phyloP scores from a whole-genome alignment of 2,113 vertebrate genomes.

The pig (Sus scrofa) region DNA sequence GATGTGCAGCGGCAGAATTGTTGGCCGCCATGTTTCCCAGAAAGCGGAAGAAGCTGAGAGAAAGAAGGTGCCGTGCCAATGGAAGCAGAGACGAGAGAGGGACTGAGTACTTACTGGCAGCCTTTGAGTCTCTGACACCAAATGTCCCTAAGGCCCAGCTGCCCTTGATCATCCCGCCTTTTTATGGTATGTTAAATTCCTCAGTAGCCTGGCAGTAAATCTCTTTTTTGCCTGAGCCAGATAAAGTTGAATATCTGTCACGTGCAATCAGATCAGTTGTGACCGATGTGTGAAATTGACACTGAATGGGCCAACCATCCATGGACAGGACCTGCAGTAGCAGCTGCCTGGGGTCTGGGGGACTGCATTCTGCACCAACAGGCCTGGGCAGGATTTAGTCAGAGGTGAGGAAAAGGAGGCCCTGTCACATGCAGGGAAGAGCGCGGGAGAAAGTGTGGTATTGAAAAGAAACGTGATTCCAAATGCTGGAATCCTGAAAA shows the following conservation, averaged over 20 bases:
- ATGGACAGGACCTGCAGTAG: background rate
- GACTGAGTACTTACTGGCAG: background rate
- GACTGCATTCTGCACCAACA: no score
- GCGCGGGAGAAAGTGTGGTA: background rate
- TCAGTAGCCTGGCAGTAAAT: slow-evolving; percentile 24
- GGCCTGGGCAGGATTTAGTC: background rate
- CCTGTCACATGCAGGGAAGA: background rate
- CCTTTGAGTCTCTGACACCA: background rate
- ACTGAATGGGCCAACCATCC: no score
- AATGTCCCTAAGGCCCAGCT: background rate
- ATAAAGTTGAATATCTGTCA: slow-evolving; percentile 38
- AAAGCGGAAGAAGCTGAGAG: background rate
- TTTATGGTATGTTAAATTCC: background rate
- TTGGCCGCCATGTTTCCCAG: background rate
- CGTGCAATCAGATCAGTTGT: background rate
- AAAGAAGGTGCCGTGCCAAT: background rate
- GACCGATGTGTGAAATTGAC: background rate
- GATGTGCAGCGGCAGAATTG: background rate
- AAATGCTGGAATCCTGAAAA: background rate
- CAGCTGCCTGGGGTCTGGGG: fast-evolving
- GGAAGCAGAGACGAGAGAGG: background rate
- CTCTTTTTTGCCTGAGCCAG: background rate
- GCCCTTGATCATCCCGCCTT: background rate
- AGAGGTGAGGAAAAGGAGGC: background rate
- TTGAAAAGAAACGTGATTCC: background rate